Base-by-base conservation (phyloP, 2,888 invertebrate genomes). In the Oxytorus armatus region DNA sequence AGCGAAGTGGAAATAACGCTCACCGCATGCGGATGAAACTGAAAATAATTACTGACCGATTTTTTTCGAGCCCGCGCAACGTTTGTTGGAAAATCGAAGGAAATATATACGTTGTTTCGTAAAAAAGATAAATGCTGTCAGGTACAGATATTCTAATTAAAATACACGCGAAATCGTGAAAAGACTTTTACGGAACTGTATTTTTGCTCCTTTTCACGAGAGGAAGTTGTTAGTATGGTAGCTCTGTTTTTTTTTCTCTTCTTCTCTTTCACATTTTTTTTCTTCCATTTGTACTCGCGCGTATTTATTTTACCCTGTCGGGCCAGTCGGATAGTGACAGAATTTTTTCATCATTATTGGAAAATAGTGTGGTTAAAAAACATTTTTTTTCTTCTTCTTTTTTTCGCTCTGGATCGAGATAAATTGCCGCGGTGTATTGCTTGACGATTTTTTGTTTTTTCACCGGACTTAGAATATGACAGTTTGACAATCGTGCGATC, bases 341-440 rank as follows among this genome's bases (percentile, higher is more conserved):
- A 18, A n/a, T 10, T 29, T 33, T 23, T 68, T 74, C 36, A 18
- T 11, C 11, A 25, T 29, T 5, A 53, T 14, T 55, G 47, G 29
- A 63, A 79, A 72, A 66, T 42, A 21, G 39, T 33, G 25, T 49
- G 74, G 68, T 49, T 33, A 42, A 69, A 55, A 63, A 63, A 74
- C 33, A 23, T 5, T 44, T 69, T 44, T 11, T 68, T 5, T 1
- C 0, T 65, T 18, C 25, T 47, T 49, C 14, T 23, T 47, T 57
- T 68, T 47, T 0, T 10, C 14, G 29, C 14, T 29, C n/a, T 42
- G 47, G 53, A 55, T 42, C 47, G 61, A 59, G 25, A 59, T 23
- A 63, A 69, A 69, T 21, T 36, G 59, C n/a, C 14, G 11, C n/a
- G 23, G 7, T 5, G 23, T 57, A 47, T 29, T 25, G 39, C 18